phyloP scores from a whole-genome alignment of 2,113 vertebrate species.

The Rhinoptilus africanus region DNA sequence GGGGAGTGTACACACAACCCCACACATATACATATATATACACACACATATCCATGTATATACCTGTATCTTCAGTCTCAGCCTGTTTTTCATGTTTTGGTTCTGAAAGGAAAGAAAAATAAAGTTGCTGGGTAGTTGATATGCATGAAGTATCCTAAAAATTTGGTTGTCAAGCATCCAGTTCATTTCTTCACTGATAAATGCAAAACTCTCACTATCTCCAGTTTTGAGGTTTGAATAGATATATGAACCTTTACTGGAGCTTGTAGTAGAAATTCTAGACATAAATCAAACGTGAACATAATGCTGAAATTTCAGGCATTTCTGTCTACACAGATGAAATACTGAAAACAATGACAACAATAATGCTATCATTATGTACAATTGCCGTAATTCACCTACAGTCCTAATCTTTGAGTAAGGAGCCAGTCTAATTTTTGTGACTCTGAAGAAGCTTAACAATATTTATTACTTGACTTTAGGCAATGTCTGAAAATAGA shows the following conservation, averaged over 20 bases:
- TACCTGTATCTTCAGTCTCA: constrained; percentile 30
- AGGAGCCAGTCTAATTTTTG: neutral
- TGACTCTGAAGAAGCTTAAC: neutral
- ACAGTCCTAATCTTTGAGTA: neutral
- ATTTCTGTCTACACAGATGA: neutral
- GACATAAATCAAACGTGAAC: neutral
- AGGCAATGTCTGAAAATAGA: neutral
- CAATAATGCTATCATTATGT: neutral
- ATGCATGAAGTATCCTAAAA: neutral
- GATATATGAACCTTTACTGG: neutral
- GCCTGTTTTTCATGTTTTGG: neutral
- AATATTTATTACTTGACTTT: neutral
- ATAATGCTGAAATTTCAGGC: neutral
- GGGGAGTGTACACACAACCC: neutral
- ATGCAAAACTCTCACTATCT: neutral
- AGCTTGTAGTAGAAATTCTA: neutral
- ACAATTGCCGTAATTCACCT: neutral
- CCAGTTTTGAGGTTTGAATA: neutral
- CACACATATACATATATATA: neutral
- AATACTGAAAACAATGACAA: neutral
- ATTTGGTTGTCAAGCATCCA: neutral
- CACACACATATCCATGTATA: neutral
- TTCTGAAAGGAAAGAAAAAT: constrained; percentile 23
- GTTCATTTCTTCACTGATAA: neutral
- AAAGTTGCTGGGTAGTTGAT: neutral